Conservation (phyloP, 2,888 invertebrate genomes). For the Limenitis camilla region DNA sequence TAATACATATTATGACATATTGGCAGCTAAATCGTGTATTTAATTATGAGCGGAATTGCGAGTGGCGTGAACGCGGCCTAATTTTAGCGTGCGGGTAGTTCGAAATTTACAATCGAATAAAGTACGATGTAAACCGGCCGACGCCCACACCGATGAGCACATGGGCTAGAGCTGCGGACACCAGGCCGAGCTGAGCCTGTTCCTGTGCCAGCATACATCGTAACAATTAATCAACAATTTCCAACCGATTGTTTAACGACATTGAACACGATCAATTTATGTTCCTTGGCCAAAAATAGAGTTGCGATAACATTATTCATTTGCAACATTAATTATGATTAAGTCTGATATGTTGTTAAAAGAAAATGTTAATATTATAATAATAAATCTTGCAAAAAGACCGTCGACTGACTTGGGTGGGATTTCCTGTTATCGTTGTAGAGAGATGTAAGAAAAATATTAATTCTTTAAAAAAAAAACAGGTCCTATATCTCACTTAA, state of each 20-base stretch:
- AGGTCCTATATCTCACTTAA: constrained; percentile 2
- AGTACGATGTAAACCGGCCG: constrained; percentile 28
- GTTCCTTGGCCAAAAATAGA: background rate
- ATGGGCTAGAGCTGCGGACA: constrained; percentile 11
- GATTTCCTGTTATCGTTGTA: too few species aligned
- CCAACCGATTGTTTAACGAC: constrained; percentile 6
- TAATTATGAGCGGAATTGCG: constrained; percentile 9
- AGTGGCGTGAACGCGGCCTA: background rate
- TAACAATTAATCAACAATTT: constrained; percentile 6
- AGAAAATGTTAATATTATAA: too few species aligned
- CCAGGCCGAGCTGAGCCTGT: background rate
- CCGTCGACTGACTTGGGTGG: too few species aligned
- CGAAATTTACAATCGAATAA: constrained; percentile 27
- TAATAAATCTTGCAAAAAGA: too few species aligned
- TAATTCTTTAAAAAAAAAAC: background rate
- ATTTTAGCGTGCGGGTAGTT: constrained; percentile 6
- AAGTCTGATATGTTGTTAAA: too few species aligned
- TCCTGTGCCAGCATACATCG: background rate
- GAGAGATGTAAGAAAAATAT: background rate
- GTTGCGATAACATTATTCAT: background rate
- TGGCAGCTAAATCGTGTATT: constrained; percentile 14
- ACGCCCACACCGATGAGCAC: constrained; percentile 28
- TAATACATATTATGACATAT: constrained; percentile 12
- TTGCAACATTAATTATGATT: too few species aligned
- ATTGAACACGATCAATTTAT: constrained; percentile 6